Evolutionary conservation across 2,113 vertebrate genomes (phyloP).

Genomic region (Nyctereutes procyonoides): DNA sequence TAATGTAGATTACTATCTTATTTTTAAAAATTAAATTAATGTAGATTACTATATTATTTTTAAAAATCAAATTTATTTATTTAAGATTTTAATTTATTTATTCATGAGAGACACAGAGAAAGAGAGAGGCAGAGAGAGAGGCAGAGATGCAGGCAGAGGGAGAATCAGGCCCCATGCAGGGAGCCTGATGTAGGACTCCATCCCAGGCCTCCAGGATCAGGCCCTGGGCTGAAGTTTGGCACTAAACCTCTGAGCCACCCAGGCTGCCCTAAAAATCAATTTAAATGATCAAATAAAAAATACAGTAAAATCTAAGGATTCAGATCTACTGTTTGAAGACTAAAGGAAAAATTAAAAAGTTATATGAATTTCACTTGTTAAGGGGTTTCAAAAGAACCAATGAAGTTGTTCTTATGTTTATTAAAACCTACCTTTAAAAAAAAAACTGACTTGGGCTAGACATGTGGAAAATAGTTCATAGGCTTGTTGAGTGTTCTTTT

Average conservation of each 20-base stretch:
- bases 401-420: not conserved
- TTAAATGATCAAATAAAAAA: not conserved
- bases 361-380: slow-evolving; percentile 28
- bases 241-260: too few relatives aligned
- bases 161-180: too few relatives aligned
- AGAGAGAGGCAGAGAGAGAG: too few relatives aligned
- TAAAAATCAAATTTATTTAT: not conserved
- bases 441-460: not conserved
- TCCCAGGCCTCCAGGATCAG: too few relatives aligned
- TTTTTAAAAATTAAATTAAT: not conserved
- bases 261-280: not conserved
- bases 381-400: slow-evolving; percentile 23
- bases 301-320: not conserved
- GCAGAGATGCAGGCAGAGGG: too few relatives aligned
- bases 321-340: slow-evolving; percentile 29
- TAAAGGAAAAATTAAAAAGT: slow-evolving; percentile 40
- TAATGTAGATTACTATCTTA: not conserved
- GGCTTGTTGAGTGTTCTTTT: not conserved
- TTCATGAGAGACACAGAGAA: too few relatives aligned
- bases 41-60: too few relatives aligned
- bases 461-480: not conserved
- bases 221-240: too few relatives aligned
- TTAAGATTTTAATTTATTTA: too few relatives aligned
- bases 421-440: not conserved
- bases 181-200: too few relatives aligned